Evolutionary conservation across 2,113 vertebrate genomes (phyloP).

Genomic region (Antechinus flavipes): DNA sequence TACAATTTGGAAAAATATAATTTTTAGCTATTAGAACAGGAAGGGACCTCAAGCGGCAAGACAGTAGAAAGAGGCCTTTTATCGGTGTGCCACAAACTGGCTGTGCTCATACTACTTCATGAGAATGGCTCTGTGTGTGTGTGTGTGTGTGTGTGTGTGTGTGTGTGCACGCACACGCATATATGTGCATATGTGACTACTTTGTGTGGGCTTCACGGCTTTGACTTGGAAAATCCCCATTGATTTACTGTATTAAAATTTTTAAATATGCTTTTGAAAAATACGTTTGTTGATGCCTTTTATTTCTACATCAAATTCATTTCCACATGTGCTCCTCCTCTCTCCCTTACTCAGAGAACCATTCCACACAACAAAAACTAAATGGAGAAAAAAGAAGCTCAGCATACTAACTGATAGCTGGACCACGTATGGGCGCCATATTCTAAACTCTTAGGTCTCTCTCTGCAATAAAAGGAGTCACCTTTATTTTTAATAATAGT

Average conservation of each 20-base stretch:
- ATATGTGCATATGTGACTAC: not conserved
- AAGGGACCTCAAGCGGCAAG: not conserved
- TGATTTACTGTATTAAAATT: not conserved
- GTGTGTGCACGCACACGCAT: not conserved
- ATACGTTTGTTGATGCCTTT: not conserved
- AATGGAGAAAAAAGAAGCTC: not conserved
- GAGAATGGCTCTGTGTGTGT: conserved; percentile 12
- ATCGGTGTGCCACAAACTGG: not conserved
- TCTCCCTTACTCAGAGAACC: not conserved
- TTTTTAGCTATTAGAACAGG: too few species aligned
- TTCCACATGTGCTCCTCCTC: not conserved
- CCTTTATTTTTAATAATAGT: not conserved
- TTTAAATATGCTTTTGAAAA: not conserved
- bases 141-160: not conserved
- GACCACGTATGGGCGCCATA: not conserved
- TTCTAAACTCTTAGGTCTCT: too few species aligned
- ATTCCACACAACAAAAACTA: not conserved
- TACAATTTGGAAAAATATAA: not conserved
- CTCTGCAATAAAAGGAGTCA: not conserved
- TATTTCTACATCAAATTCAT: not conserved
- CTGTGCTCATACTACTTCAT: not conserved
- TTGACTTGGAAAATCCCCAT: conserved; percentile 30
- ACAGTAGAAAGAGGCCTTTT: not conserved
- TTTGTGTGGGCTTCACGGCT: conserved; percentile 18
- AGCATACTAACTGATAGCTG: not conserved